Evolutionary conservation across 2,888 invertebrate species (phyloP).

Genomic region (Tipula unca): DNA sequence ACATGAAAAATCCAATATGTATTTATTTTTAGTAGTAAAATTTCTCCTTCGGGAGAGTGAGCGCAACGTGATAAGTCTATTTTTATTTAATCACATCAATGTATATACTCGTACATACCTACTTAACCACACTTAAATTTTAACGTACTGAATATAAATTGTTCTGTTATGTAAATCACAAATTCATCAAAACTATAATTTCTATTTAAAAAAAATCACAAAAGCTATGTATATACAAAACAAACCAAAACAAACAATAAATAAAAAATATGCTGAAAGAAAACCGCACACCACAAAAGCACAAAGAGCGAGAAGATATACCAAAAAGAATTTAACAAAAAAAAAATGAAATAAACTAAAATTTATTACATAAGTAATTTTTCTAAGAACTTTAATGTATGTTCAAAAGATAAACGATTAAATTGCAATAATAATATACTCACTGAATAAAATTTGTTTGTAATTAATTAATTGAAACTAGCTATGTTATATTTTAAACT

Average conservation of each 20-base stretch:
- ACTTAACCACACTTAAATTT: neutral
- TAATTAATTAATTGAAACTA: neutral
- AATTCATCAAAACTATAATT: neutral
- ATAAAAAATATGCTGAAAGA: neutral
- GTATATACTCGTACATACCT: neutral
- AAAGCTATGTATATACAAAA: neutral
- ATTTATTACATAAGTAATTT: neutral
- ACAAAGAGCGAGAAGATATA: neutral
- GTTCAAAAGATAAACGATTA: neutral
- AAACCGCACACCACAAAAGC: neutral
- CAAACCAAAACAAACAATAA: neutral
- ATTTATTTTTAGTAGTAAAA: neutral
- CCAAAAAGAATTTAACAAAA: neutral
- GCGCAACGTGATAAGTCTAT: neutral
- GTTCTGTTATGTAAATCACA: neutral
- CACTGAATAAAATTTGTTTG: neutral
- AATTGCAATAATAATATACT: neutral
- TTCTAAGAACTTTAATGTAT: neutral
- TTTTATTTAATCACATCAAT: neutral
- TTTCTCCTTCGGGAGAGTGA: neutral
- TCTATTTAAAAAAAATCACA: neutral
- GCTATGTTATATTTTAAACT: neutral
- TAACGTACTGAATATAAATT: neutral
- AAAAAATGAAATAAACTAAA: neutral
- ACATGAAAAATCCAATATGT: neutral